Evolutionary conservation across 2,888 invertebrate genomes (phyloP), one percentile per base, ranked within the genome.

Genomic region (Troglohyphantes excavatus): DNA sequence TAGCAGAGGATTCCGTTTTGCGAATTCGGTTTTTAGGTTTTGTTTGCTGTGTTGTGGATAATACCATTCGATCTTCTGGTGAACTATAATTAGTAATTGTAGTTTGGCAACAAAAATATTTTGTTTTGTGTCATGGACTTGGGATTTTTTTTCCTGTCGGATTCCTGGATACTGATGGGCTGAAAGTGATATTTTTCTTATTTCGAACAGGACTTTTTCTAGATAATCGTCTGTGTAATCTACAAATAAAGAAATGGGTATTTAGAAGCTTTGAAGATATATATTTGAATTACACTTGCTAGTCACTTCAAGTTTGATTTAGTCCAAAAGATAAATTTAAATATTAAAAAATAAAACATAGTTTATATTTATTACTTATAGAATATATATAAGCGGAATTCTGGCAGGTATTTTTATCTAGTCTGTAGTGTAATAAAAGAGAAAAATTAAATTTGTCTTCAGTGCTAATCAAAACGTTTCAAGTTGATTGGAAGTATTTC

Each of bases 331-430:
- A 26, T 29, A 29, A 26, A 13, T 68, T 29, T 33, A 33, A 59
- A 13, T 76, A 75, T 61, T 76, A 76, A 46, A 17, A 19, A 59
- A 19, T 23, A 63, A 72, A 53, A n/a, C 65, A 65, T 21, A 76
- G 76, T 76, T 9, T 61, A 29, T 78, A 78, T 78, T 53, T 72
- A 63, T 78, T 65, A 78, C 43, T 43, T 78, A 65, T 46, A 46
- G 46, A 17, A 21, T 17, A 21, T 46, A 26, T 72, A 46, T 63
- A n/a, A 26, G n/a, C 23, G 7, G 6, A 2, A 26, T 72, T 72
- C 26, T 46, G 23, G 27, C 70, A 46, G 46, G 72, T 46, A 72
- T 53, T 72, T n/a, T 17, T 72, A 6, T 72, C 72, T 72, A 72
- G 72, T 72, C 72, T 72, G 19, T 6, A n/a, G 23, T 2, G n/a